phyloP scores from a whole-genome alignment of 2,797 vertebrate genomes.

The Anguilla obscura region DNA sequence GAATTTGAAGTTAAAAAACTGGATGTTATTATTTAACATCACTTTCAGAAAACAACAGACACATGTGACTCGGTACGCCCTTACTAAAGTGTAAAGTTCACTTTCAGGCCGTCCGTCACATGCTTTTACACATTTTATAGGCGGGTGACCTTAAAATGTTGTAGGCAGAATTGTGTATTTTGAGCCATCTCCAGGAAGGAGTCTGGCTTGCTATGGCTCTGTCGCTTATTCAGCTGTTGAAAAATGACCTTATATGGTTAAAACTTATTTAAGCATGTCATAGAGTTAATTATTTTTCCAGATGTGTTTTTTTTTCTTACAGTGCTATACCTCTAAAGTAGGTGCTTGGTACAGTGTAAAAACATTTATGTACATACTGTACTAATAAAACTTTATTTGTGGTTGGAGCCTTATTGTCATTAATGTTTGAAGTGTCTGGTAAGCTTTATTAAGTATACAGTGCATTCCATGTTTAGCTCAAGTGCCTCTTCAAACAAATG shows the following conservation, averaged over 20 bases:
- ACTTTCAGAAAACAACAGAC: not conserved
- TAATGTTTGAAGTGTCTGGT: not conserved
- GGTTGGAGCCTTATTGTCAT: not conserved
- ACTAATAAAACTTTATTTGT: constrained; percentile 1
- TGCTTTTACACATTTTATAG: not conserved
- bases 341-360: not conserved
- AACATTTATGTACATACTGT: constrained; percentile 6
- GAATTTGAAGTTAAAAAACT: not conserved
- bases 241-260: not conserved
- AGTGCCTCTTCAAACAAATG: not conserved
- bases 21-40: not conserved
- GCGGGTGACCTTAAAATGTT: not conserved
- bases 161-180: not conserved
- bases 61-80: not conserved
- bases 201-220: not conserved
- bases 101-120: not conserved
- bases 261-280: constrained; percentile 3
- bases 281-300: not conserved
- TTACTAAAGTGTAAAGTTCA: not conserved
- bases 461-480: not conserved
- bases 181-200: not conserved
- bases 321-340: not conserved
- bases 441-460: not conserved
- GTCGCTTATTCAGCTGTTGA: not conserved
- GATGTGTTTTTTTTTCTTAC: not conserved